phyloP scores from a whole-genome alignment of 2,888 invertebrate species.

The Dasysyrphus tricinctus region DNA sequence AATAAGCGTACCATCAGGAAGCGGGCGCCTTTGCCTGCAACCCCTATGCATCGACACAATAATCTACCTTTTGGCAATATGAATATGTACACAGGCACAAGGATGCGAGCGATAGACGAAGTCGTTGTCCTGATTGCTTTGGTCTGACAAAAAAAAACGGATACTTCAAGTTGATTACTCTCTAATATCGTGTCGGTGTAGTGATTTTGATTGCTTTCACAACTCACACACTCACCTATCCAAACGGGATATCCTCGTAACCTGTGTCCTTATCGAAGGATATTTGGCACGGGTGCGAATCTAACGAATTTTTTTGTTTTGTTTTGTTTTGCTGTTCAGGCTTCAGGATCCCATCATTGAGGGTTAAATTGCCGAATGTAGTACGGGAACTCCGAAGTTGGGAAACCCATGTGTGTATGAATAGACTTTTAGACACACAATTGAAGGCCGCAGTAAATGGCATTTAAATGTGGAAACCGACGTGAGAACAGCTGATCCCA shows the following conservation, averaged over 20 bases:
- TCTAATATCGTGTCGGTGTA: slow-evolving; percentile 75
- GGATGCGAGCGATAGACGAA: slow-evolving; percentile 26
- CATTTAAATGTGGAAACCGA: slow-evolving; percentile 75
- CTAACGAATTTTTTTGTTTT: slow-evolving; percentile 48
- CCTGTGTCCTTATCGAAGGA: slow-evolving; percentile 21
- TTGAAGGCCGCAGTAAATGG: slow-evolving; percentile 75
- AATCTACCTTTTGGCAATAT: slow-evolving; percentile 68
- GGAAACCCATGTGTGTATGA: slow-evolving; percentile 57
- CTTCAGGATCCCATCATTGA: slow-evolving; percentile 22
- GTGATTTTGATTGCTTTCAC: slow-evolving; percentile 75
- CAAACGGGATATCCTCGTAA: slow-evolving; percentile 41
- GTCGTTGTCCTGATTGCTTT: slow-evolving; percentile 67
- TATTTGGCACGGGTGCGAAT: slow-evolving; percentile 73
- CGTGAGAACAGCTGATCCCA: slow-evolving; percentile 76
- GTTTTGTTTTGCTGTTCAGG: neutral
- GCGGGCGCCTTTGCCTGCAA: slow-evolving; percentile 13
- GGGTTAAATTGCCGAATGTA: slow-evolving; percentile 52
- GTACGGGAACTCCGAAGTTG: neutral
- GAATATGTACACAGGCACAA: slow-evolving; percentile 22
- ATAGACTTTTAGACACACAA: slow-evolving; percentile 74
- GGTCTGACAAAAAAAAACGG: slow-evolving; percentile 49
- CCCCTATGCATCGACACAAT: slow-evolving; percentile 38
- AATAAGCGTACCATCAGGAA: slow-evolving; percentile 53
- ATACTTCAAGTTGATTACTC: slow-evolving; percentile 75
- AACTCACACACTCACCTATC: slow-evolving; percentile 73